Evolutionary conservation across 2,888 invertebrate genomes (phyloP).

Genomic region (Koerneria pararmatus): DNA sequence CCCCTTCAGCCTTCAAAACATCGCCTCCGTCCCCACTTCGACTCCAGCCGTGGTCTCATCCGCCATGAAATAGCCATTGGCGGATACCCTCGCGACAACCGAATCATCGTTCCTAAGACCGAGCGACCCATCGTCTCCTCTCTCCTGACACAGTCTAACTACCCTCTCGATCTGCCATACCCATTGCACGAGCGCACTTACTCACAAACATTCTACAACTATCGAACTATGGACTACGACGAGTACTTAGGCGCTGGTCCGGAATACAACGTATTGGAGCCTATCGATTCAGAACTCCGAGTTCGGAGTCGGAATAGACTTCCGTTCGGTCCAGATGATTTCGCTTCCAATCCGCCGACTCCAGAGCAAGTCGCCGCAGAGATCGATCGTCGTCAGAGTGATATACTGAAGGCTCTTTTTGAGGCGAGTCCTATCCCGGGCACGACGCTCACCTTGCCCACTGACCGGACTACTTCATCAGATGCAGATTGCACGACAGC

Average conservation of each 20-base stretch:
- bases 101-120: neutral
- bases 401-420: conserved; percentile 10
- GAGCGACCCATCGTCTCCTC: neutral
- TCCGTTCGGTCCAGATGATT: conserved; percentile 17
- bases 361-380: conserved; percentile 16
- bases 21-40: neutral
- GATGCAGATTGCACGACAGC: neutral
- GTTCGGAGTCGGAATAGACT: conserved; percentile 18
- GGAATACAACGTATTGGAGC: too few species aligned
- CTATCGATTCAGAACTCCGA: too few species aligned
- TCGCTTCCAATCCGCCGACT: conserved; percentile 22
- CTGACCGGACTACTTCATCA: neutral
- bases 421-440: conserved; percentile 3
- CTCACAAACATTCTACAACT: neutral
- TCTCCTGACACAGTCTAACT: neutral
- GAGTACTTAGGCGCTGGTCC: neutral
- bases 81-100: too few species aligned
- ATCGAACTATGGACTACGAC: conserved; percentile 20
- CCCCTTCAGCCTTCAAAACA: neutral
- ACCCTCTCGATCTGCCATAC: neutral
- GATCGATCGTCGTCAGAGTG: conserved; percentile 11
- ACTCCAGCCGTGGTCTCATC: neutral
- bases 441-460: neutral
- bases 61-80: too few species aligned
- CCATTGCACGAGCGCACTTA: neutral